A percentile compares a stretch with the other conserved stretches of the same genome.
Evolutionary conservation across 2,113 vertebrate species (phyloP).

Genomic region (Engraulis encrasicolus): DNA sequence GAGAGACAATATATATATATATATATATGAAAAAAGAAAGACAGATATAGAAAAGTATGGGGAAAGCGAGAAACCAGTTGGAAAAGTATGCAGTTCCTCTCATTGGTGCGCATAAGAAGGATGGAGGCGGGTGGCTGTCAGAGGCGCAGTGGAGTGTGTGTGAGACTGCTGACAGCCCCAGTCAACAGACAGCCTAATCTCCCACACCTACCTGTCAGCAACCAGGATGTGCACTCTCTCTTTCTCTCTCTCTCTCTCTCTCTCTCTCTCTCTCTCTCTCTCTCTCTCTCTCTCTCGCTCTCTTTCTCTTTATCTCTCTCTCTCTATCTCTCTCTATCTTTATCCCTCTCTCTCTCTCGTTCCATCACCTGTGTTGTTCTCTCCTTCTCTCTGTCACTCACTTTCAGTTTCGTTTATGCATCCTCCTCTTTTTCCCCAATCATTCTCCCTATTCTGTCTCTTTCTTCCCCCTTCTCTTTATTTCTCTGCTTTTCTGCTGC

Average conservation of each 20-base stretch:
- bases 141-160: slow-evolving; percentile 50
- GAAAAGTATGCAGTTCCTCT: slow-evolving; percentile 39
- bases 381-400: slow-evolving; percentile 25
- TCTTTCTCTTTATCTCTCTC: too few relatives aligned
- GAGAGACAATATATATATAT: not conserved
- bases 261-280: not conserved
- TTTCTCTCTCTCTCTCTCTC: slow-evolving; percentile 19
- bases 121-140: slow-evolving; percentile 51
- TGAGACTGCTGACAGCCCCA: slow-evolving; percentile 51
- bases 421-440: too few relatives aligned
- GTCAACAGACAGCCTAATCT: slow-evolving; percentile 50
- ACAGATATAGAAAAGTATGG: not conserved
- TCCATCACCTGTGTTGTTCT: too few relatives aligned
- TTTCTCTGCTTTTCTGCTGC: too few relatives aligned
- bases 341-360: not conserved
- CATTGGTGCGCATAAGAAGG: slow-evolving; percentile 35
- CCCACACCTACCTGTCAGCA: slow-evolving; percentile 41
- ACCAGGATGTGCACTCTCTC: slow-evolving; percentile 37
- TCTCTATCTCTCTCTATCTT: slow-evolving; percentile 13
- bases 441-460: not conserved
- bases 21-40: not conserved
- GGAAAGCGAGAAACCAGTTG: slow-evolving; percentile 10
- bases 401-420: too few relatives aligned
- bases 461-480: slow-evolving; percentile 28
- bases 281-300: not conserved